phyloP scores from a whole-genome alignment of 2,797 vertebrate genomes.

The Denticeps clupeoides region DNA sequence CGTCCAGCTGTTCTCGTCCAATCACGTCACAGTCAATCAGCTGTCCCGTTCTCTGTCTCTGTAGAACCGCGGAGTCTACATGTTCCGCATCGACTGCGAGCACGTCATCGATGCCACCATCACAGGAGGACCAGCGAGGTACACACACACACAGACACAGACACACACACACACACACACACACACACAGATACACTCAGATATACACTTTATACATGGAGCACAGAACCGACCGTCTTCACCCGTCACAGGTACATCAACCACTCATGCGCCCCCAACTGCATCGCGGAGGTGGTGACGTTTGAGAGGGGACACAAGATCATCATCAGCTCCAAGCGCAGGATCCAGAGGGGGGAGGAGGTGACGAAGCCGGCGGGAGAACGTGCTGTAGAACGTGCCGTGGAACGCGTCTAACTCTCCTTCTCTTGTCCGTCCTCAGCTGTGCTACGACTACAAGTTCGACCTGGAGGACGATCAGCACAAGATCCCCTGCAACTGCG shows the following conservation, averaged over 20 bases:
- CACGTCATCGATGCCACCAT: slow-evolving; percentile 91
- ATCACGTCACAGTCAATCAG: no score
- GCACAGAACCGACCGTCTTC: background rate
- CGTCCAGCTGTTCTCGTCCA: background rate
- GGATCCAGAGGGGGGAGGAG: slow-evolving; percentile 96
- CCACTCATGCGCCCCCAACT: slow-evolving; percentile 93
- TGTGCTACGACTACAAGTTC: slow-evolving; percentile 95
- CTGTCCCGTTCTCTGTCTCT: slow-evolving; percentile 7
- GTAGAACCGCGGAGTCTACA: slow-evolving; percentile 94
- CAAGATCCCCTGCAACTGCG: slow-evolving; percentile 98
- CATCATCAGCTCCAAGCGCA: slow-evolving; percentile 90
- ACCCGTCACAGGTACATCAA: slow-evolving; percentile 81
- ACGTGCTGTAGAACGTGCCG: background rate
- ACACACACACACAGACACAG: slow-evolving; percentile 18
- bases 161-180: background rate
- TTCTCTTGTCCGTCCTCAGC: slow-evolving; percentile 46
- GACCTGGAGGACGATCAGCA: slow-evolving; percentile 98
- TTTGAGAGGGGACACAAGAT: slow-evolving; percentile 95
- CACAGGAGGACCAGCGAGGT: slow-evolving; percentile 93
- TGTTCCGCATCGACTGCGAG: slow-evolving; percentile 94
- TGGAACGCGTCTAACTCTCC: background rate
- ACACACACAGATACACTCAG: background rate
- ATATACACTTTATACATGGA: background rate
- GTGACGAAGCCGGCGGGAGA: slow-evolving; percentile 41
- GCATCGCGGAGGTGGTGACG: slow-evolving; percentile 88